Conservation (phyloP, 2,113 vertebrate genomes). For the Peucedramus taeniatus region DNA sequence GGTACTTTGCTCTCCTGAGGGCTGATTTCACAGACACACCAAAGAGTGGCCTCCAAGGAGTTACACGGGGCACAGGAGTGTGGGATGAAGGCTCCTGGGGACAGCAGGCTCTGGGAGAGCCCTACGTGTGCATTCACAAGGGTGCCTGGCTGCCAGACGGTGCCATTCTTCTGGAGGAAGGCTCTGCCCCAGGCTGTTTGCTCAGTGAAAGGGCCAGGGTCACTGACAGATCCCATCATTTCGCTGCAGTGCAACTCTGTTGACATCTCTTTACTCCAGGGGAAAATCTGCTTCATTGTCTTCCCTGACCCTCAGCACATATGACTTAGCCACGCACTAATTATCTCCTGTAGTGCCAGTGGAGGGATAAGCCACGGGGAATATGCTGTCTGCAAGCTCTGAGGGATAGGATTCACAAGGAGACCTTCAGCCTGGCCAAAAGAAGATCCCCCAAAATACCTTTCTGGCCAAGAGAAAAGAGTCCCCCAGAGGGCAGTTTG, state of each 20-base stretch:
- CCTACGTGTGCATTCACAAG: neutral
- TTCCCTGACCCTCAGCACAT: conserved; percentile 46
- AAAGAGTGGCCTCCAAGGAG: neutral
- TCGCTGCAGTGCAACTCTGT: conserved; percentile 12
- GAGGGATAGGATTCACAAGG: conserved; percentile 33
- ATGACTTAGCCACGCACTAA: conserved; percentile 52
- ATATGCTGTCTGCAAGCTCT: conserved; percentile 26
- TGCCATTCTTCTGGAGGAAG: conserved; percentile 30
- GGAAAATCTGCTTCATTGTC: conserved; percentile 51
- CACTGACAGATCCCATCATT: conserved; percentile 35
- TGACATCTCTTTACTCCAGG: conserved; percentile 45
- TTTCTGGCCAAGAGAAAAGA: conserved; percentile 23
- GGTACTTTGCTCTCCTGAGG: neutral
- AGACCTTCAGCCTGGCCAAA: conserved; percentile 55
- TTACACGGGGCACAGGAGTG: neutral
- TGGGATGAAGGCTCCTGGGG: neutral
- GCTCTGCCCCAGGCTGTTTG: neutral
- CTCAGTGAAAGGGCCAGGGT: conserved; percentile 59
- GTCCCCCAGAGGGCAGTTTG: conserved; percentile 1
- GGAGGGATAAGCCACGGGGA: conserved; percentile 7
- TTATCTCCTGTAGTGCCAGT: conserved; percentile 47
- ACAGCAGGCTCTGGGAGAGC: neutral
- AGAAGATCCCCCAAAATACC: conserved; percentile 32
- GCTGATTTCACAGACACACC: neutral
- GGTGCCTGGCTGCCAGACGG: neutral